phyloP scores from a whole-genome alignment of 2,113 vertebrate genomes.

The Albula goreensis region DNA sequence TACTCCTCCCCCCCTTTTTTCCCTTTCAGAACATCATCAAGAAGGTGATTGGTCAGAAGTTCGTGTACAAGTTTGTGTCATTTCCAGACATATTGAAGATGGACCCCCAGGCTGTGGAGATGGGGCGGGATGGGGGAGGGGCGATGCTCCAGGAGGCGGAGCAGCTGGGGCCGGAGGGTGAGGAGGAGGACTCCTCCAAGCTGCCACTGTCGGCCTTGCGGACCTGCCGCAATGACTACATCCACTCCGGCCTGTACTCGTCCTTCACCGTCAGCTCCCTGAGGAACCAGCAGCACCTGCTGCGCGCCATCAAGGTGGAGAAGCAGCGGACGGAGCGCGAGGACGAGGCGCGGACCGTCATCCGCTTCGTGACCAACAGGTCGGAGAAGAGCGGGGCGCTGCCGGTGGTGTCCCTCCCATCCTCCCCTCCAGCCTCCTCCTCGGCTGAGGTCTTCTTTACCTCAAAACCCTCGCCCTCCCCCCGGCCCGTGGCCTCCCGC shows the following conservation, averaged over 20 bases:
- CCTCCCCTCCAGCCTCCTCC: constrained; percentile 70
- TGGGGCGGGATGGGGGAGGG: constrained; percentile 76
- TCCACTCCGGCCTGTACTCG: constrained; percentile 86
- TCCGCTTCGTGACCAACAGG: constrained; percentile 88
- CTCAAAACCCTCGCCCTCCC: constrained; percentile 39
- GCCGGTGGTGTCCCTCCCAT: constrained; percentile 75
- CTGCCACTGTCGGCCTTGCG: constrained; percentile 75
- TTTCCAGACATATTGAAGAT: constrained; percentile 89
- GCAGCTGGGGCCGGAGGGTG: constrained; percentile 63
- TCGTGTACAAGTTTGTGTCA: constrained; percentile 90
- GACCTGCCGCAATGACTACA: constrained; percentile 79
- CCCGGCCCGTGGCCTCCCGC: constrained; percentile 44
- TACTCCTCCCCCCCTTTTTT: background rate
- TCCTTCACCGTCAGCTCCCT: constrained; percentile 87
- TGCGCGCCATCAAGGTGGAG: constrained; percentile 86
- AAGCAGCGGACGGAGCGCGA: constrained; percentile 56
- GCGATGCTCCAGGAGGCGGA: constrained; percentile 82
- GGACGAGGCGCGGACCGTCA: constrained; percentile 87
- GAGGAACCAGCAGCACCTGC: constrained; percentile 74
- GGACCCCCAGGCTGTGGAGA: constrained; percentile 81
- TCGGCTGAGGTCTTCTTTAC: constrained; percentile 77
- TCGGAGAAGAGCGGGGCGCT: constrained; percentile 70
- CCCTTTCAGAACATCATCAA: constrained; percentile 87
- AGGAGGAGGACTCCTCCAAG: constrained; percentile 70
- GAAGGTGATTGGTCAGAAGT: constrained; percentile 90